Percentiles rank a stretch among this genome's conserved stretches.
Evolutionary conservation across 2,113 vertebrate genomes (phyloP).

Genomic region (Pantherophis guttatus): DNA sequence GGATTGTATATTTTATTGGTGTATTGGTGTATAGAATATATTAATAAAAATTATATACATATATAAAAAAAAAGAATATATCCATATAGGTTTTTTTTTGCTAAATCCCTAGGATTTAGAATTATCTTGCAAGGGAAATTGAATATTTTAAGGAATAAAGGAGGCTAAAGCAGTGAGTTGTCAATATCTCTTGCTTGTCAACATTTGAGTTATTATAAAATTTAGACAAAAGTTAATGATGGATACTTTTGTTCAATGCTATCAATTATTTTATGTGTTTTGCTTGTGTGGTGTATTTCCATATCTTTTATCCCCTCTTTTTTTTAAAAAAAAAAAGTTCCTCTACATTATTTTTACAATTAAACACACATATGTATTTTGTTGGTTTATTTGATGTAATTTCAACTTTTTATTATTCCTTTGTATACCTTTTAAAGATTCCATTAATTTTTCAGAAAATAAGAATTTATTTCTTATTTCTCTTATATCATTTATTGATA

Average conservation of each 20-base stretch:
- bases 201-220: background rate
- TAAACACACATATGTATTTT: background rate
- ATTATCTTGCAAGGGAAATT: background rate
- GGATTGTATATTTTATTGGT: too few relatives aligned
- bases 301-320: background rate
- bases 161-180: background rate
- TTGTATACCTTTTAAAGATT: background rate
- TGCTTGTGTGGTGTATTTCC: background rate
- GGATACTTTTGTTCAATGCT: background rate
- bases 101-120: too few relatives aligned
- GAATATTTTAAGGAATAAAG: background rate
- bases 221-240: background rate
- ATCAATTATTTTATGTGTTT: too few relatives aligned
- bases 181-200: background rate
- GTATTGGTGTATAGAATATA: too few relatives aligned
- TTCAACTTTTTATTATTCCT: background rate
- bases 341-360: background rate
- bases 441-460: background rate
- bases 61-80: too few relatives aligned
- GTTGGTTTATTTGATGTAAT: background rate
- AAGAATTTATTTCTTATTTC: background rate
- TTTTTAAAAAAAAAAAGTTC: background rate
- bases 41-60: too few relatives aligned
- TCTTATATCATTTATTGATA: background rate
- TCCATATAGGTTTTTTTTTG: background rate